A percentile compares a stretch with the other conserved stretches of the same genome.
Evolutionary conservation across 2,797 vertebrate genomes (phyloP).

Genomic region (Cyclura pinguis): DNA sequence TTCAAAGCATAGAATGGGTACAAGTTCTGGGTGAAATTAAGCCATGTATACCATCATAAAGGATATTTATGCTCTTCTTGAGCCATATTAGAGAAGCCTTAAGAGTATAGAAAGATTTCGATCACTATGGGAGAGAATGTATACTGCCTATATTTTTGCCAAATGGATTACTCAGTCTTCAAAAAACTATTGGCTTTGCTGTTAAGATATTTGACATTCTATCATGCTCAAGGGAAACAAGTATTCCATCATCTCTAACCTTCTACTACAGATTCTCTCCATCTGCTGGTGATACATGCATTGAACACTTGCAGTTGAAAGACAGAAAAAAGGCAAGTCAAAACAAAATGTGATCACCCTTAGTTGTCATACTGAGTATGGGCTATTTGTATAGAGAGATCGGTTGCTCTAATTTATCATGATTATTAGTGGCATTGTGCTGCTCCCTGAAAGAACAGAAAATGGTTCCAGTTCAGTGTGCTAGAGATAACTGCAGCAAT

Average conservation of each 20-base stretch:
- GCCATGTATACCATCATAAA: background rate
- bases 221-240: constrained; percentile 69
- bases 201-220: constrained; percentile 70
- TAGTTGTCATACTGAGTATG: constrained; percentile 49
- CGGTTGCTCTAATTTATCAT: constrained; percentile 62
- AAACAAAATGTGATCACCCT: constrained; percentile 61
- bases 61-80: constrained; percentile 12
- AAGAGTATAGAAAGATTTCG: constrained; percentile 27
- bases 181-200: constrained; percentile 69
- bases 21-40: background rate
- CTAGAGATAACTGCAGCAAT: constrained; percentile 53
- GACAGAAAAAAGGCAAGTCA: constrained; percentile 54
- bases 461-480: constrained; percentile 60
- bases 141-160: constrained; percentile 66
- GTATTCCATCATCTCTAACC: constrained; percentile 65
- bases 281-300: constrained; percentile 49
- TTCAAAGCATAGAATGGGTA: background rate
- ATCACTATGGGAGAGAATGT: constrained; percentile 58
- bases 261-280: constrained; percentile 62
- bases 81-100: constrained; percentile 29
- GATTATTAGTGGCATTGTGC: constrained; percentile 64
- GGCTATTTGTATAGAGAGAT: constrained; percentile 57
- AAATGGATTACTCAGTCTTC: constrained; percentile 70
- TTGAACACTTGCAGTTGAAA: constrained; percentile 43
- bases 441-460: constrained; percentile 59